Conservation (phyloP, 2,797 vertebrate species). For the Micropoecilia bifurca region DNA sequence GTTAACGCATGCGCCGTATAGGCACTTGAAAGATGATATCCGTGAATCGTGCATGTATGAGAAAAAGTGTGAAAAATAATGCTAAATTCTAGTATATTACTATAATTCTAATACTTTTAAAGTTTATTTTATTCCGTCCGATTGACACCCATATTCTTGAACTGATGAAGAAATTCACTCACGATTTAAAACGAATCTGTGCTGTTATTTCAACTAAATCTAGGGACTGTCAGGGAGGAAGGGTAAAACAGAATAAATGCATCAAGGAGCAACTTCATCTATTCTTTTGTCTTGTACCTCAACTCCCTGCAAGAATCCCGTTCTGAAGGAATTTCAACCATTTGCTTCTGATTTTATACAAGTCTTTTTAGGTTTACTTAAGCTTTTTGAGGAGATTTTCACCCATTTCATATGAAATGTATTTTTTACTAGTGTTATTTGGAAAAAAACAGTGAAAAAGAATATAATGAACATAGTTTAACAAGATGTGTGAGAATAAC, state of each 20-base stretch:
- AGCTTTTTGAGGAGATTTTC: background rate
- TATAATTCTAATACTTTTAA: background rate
- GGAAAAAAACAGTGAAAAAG: background rate
- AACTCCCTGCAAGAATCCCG: background rate
- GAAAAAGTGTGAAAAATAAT: background rate
- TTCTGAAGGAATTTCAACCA: too few species aligned
- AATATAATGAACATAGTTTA: background rate
- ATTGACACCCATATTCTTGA: background rate
- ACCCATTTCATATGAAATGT: background rate
- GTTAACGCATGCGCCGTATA: conserved; percentile 2
- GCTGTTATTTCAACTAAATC: background rate
- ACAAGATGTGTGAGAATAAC: background rate
- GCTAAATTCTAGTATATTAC: background rate
- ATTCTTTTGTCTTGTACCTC: background rate
- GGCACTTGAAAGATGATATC: background rate
- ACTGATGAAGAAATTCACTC: background rate
- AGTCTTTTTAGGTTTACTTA: background rate
- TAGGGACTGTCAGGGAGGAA: background rate
- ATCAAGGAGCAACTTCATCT: background rate
- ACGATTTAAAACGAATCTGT: background rate
- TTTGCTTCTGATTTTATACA: background rate
- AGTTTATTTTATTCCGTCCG: background rate
- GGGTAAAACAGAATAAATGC: background rate
- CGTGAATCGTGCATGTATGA: background rate
- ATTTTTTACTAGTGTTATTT: background rate